phyloP scores from a whole-genome alignment of 1,140 invertebrate species.

The Heliconius nattereri region DNA sequence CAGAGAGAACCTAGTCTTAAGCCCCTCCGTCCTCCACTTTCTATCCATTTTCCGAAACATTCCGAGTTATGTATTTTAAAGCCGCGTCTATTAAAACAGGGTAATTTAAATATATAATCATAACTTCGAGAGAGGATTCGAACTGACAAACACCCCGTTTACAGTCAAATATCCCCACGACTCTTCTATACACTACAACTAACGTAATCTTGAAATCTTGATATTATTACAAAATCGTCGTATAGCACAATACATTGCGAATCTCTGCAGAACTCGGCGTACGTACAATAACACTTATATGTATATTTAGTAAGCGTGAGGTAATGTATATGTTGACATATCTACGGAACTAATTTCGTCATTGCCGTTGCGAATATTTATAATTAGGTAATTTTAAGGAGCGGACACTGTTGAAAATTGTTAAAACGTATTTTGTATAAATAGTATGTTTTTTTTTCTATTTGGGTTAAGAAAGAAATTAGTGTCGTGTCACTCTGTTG shows the following conservation, averaged over 20 bases:
- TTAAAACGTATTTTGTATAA: not conserved
- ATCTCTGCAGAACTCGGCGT: constrained; percentile 35
- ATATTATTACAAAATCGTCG: not conserved
- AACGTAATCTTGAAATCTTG: not conserved
- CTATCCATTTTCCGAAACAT: too few relatives aligned
- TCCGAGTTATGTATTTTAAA: too few relatives aligned
- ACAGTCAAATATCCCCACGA: too few relatives aligned
- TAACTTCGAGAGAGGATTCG: too few relatives aligned
- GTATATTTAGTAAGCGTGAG: constrained; percentile 68
- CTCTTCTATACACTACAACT: too few relatives aligned
- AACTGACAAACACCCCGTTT: too few relatives aligned
- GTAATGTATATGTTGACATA: constrained; percentile 69
- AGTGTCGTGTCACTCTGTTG: too few relatives aligned
- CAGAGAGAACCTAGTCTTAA: too few relatives aligned
- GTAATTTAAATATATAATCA: too few relatives aligned
- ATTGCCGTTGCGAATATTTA: constrained; percentile 60
- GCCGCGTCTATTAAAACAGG: too few relatives aligned
- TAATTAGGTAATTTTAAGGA: constrained; percentile 16
- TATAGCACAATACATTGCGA: constrained; percentile 13
- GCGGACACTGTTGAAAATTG: not conserved
- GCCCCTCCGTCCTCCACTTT: too few relatives aligned
- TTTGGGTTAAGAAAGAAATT: not conserved
- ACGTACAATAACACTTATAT: constrained; percentile 56
- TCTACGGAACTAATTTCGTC: constrained; percentile 70
- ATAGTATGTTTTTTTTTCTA: not conserved